Evolutionary conservation across 2,888 invertebrate genomes (phyloP).

Genomic region (Hipparchia sbordonii): DNA sequence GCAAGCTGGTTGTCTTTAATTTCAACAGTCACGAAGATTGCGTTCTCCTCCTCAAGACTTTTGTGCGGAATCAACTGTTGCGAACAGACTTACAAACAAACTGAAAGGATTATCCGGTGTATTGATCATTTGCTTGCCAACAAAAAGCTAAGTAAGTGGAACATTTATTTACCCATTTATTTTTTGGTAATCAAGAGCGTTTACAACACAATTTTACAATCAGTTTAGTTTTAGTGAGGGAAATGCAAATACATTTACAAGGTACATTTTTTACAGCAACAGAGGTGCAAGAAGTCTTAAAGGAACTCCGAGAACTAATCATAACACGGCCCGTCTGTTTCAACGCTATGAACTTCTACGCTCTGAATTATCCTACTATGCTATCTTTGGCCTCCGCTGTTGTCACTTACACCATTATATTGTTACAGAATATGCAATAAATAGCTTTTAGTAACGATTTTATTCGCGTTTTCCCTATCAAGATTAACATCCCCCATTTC

Average conservation of each 20-base stretch:
- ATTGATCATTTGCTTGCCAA: conserved; percentile 36
- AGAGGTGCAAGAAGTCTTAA: conserved; percentile 47
- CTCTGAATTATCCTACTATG: conserved; percentile 58
- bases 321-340: conserved; percentile 57
- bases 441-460: neutral
- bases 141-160: conserved; percentile 23
- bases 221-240: too few relatives aligned
- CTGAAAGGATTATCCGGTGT: conserved; percentile 29
- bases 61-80: conserved; percentile 25
- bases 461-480: neutral
- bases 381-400: conserved; percentile 62
- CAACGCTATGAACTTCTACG: conserved; percentile 60
- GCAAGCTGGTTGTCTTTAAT: conserved; percentile 22
- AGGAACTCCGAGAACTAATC: conserved; percentile 54
- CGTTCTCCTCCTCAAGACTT: conserved; percentile 11
- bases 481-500: neutral
- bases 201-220: too few relatives aligned
- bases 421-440: conserved; percentile 55
- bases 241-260: too few relatives aligned
- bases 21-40: conserved; percentile 30
- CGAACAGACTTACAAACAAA: conserved; percentile 33
- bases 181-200: too few relatives aligned
- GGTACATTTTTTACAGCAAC: conserved; percentile 47
- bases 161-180: neutral
- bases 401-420: conserved; percentile 69